Conservation (phyloP, 2,888 invertebrate genomes). For the Meghimatium bilineatum region DNA sequence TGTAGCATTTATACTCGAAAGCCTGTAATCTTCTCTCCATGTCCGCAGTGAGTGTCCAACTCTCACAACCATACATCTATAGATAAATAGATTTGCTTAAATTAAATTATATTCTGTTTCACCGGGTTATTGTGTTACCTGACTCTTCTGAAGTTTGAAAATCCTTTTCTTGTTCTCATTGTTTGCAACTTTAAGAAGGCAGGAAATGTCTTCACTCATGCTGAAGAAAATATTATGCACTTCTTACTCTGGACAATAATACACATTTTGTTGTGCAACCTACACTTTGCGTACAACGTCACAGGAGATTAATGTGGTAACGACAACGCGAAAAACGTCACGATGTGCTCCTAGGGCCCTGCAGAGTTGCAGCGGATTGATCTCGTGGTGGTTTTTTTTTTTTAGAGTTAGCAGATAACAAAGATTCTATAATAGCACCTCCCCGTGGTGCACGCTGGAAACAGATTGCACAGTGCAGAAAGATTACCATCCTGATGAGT, state of each 20-base stretch:
- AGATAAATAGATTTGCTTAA: neutral
- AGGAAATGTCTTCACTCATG: conserved; percentile 53
- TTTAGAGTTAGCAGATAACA: too few species aligned
- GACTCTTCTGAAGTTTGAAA: conserved; percentile 59
- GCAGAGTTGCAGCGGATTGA: too few species aligned
- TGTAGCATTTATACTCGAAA: too few species aligned
- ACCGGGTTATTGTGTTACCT: conserved; percentile 52
- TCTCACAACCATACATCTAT: too few species aligned
- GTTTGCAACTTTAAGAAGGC: conserved; percentile 63
- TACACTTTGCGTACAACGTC: neutral
- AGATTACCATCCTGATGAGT: too few species aligned
- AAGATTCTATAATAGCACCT: too few species aligned
- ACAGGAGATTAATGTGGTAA: neutral
- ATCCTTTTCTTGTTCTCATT: conserved; percentile 60
- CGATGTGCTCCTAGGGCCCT: neutral
- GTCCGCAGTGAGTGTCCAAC: too few species aligned
- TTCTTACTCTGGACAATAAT: neutral
- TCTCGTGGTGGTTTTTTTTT: too few species aligned
- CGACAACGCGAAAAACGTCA: neutral
- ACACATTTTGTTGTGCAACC: neutral
- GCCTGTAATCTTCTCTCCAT: too few species aligned
- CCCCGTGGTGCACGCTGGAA: too few species aligned
- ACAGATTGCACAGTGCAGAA: too few species aligned
- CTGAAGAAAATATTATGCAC: neutral
- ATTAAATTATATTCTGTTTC: too few species aligned